Evolutionary conservation across 2,888 invertebrate genomes (phyloP).

Genomic region (Drosophila nigricruria): DNA sequence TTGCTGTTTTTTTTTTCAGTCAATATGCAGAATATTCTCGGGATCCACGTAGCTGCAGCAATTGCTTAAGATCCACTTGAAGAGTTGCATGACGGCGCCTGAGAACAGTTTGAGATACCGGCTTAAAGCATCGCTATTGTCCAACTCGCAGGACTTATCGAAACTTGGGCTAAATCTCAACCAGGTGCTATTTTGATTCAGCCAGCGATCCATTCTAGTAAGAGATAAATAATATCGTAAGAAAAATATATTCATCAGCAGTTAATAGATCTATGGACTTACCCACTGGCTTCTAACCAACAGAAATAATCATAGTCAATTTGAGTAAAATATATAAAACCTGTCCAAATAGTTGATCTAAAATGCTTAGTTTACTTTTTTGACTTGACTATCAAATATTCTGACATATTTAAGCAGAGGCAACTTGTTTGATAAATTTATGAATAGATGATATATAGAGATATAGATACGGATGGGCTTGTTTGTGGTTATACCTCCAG

Average conservation of each 20-base stretch:
- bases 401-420: neutral
- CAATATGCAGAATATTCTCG: conserved; percentile 21
- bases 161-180: neutral
- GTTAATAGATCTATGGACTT: neutral
- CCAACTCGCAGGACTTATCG: neutral
- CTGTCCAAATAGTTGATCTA: neutral
- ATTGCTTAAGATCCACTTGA: conserved; percentile 32
- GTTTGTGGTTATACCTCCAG: no score
- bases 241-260: neutral
- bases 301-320: neutral
- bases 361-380: neutral
- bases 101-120: neutral
- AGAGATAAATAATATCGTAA: no score
- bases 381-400: no score
- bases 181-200: neutral
- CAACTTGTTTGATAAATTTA: neutral
- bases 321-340: neutral
- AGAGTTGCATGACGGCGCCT: neutral
- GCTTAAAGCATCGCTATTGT: neutral
- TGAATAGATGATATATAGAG: neutral
- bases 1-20: neutral
- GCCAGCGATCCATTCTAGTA: conserved; percentile 22
- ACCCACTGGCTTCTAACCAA: neutral
- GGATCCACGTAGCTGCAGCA: conserved; percentile 39
- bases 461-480: no score